Base-by-base conservation (phyloP, 2,888 invertebrate species). In the Phalera bucephala region DNA sequence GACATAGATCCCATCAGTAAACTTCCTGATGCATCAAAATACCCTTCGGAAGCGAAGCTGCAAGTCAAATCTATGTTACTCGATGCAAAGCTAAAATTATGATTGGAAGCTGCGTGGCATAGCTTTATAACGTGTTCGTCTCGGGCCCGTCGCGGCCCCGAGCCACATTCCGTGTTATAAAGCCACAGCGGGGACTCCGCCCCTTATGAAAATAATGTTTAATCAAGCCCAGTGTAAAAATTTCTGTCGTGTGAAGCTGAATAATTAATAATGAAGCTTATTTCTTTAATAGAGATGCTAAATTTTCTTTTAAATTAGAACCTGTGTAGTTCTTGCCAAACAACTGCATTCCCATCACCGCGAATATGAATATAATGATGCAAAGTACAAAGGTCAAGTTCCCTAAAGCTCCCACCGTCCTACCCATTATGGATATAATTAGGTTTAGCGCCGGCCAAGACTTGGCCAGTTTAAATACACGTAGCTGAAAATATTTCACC, bases 341-440 rank as follows among this genome's bases (percentile, higher is more conserved):
- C 69, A 97, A 92, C 88, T 97, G 97, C 96, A 97, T 97, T 64
- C 97, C 97, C 97, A 97, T 97, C 72, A 97, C 97, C 85, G 97
- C 97, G 85, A 97, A 98, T 89, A 97, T 97, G 92, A 97, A 97
- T 91, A 97, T 96, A 90, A 97, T 97, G 90, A 98, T 98, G 85
- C 95, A 96, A 86, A 97, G 92, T 75, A 97, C 97, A 91, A 97
- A 96, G 71, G 97, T 97, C 89, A 97, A 92, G 91, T 97, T 97
- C 91, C 96, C 97, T 90, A 98, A 92, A 76, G 97, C 97, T 76
- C 97, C 97, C 91, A 97, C 95, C 28, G 97, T 97, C 91, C 96
- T 93, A 71, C 97, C 97, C 95, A 97, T 97, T 84, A 97, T 97
- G 76, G 96, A 96, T 86, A 98, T 97, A 72, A 98, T 93, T 90